Base-by-base conservation (phyloP, 2,113 vertebrate species). In the Donacobius atricapilla region DNA sequence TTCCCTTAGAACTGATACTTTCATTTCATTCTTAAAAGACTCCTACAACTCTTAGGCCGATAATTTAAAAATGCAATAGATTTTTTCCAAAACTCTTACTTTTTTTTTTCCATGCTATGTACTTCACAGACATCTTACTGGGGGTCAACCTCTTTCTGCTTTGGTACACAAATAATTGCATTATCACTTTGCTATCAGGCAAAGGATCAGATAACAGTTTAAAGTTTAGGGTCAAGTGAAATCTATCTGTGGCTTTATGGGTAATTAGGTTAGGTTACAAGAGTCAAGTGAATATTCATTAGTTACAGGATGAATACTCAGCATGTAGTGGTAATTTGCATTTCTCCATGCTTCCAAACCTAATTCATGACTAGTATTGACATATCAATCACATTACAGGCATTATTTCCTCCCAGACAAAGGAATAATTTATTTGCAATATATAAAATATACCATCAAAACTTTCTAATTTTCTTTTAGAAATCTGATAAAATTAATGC, bases 151-250 rank as follows among this genome's bases (percentile, higher is more conserved):
- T 92, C 90, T 76, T 87, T 90, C 78, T 95, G 71, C 93, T 84
- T 87, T 84, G 3, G 64, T 87, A 96, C 85, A 93, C 92, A 89
- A 87, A 83, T 96, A 90, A 87, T 94, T 94, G 84, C 54, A 69
- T 96, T 97, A 96, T 93, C 90, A 87, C 63, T 96, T 94, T 31
- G 13, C 92, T 93, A 83, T 50, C 92, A 89, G 66, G 72, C 88
- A 97, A 91, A 97, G 71, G 89, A 95, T 78, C 80, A 95, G 70
- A 47, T 95, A 97, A 93, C 73, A 86, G 94, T 83, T 95, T 91
- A 91, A 97, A 97, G 87, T 97, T 96, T 96, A 91, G 89, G 97
- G 96, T 98, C 95, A 97, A 97, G 56, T 60, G 84, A 97, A 97
- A 98, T 94, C 89, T 95, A 84, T 90, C 82, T 58, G 3, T 97